Evolutionary conservation across 2,888 invertebrate genomes (phyloP).

Genomic region (Nematopogon swammerdamellus): DNA sequence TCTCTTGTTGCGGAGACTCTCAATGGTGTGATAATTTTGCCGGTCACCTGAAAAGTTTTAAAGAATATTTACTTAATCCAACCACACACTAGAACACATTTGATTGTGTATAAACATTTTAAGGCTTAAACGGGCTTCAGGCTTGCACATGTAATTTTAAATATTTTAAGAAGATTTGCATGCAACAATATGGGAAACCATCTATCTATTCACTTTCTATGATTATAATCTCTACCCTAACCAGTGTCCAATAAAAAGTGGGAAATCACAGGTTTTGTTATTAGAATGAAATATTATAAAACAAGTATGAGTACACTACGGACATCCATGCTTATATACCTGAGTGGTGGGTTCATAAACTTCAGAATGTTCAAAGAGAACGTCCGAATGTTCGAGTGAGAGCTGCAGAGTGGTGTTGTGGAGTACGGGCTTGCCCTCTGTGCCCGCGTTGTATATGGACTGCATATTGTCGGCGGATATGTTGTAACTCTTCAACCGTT

Average conservation of each 20-base stretch:
- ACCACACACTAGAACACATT: slow-evolving; percentile 4
- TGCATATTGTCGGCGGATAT: slow-evolving; percentile 50
- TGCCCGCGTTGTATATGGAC: slow-evolving; percentile 70
- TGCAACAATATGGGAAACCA: too few species aligned
- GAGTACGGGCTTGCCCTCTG: slow-evolving; percentile 79
- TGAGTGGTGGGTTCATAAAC: slow-evolving; percentile 8
- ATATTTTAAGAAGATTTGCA: too few species aligned
- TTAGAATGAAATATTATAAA: too few species aligned
- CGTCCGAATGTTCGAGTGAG: slow-evolving; percentile 48
- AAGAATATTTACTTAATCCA: slow-evolving; percentile 4
- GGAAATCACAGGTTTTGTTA: too few species aligned
- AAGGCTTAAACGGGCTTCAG: too few species aligned
- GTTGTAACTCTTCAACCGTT: slow-evolving; percentile 22
- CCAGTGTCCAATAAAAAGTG: too few species aligned
- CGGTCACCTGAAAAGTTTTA: slow-evolving; percentile 52
- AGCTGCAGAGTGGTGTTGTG: slow-evolving; percentile 85
- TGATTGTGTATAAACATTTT: background rate
- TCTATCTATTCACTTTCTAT: too few species aligned
- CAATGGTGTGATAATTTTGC: slow-evolving; percentile 78
- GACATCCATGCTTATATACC: too few species aligned
- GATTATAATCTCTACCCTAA: too few species aligned
- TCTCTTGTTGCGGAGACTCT: slow-evolving; percentile 81
- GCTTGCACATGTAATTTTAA: too few species aligned
- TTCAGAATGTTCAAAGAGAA: slow-evolving; percentile 3
- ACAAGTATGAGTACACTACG: too few species aligned